Evolutionary conservation across 1,140 invertebrate genomes (phyloP).

Genomic region (Acromyrmex charruanus): DNA sequence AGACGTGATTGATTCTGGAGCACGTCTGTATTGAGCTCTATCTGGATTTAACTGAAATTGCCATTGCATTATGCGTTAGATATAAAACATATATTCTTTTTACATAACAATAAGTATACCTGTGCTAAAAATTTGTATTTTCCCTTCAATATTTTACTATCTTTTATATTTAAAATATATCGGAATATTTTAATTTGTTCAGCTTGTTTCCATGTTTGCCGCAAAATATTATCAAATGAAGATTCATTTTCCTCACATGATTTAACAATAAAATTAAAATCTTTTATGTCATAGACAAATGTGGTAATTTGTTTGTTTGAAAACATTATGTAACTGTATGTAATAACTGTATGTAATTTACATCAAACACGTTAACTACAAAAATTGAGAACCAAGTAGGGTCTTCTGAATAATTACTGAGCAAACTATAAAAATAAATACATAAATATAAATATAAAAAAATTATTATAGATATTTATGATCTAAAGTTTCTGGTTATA

Average conservation of each 20-base stretch:
- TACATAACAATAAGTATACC: conserved; percentile 73
- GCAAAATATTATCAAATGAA: conserved; percentile 78
- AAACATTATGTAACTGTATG: not conserved
- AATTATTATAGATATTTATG: too few relatives aligned
- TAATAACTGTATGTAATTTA: too few relatives aligned
- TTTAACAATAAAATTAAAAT: conserved; percentile 37
- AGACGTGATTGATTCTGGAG: conserved; percentile 88
- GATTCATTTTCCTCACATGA: conserved; percentile 69
- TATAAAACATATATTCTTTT: conserved; percentile 27
- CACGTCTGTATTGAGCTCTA: conserved; percentile 87
- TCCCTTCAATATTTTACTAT: conserved; percentile 82
- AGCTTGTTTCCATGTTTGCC: conserved; percentile 78
- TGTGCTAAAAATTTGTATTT: conserved; percentile 83
- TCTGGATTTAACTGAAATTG: conserved; percentile 89
- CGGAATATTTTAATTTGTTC: conserved; percentile 77
- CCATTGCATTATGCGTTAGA: conserved; percentile 46
- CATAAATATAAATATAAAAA: too few relatives aligned
- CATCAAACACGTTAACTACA: too few relatives aligned
- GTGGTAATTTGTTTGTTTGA: not conserved
- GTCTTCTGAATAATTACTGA: too few relatives aligned
- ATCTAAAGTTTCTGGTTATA: too few relatives aligned
- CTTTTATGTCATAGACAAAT: conserved; percentile 12
- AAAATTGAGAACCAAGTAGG: too few relatives aligned
- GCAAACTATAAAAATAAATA: too few relatives aligned
- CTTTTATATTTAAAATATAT: conserved; percentile 80